A percentile compares a stretch with the other conserved stretches of the same genome.
Evolutionary conservation across 2,888 invertebrate species (phyloP).

Genomic region (Petrophora chlorosata): DNA sequence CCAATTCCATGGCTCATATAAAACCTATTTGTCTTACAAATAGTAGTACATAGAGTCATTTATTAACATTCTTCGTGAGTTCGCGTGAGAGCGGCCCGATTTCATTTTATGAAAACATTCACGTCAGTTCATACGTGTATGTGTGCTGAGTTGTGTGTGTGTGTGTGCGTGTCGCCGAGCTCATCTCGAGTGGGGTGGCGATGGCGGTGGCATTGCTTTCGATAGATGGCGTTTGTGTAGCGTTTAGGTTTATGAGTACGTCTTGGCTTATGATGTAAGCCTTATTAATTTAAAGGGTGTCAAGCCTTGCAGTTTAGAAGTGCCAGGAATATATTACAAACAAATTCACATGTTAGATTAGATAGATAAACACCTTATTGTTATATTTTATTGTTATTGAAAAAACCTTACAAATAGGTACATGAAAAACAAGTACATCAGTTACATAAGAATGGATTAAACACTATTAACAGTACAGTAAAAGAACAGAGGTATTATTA

Average conservation of each 20-base stretch:
- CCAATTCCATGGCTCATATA: not conserved
- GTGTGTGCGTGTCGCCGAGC: conserved; percentile 12
- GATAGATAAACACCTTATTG: too few species aligned
- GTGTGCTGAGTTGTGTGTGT: conserved; percentile 3
- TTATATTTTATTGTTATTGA: too few species aligned
- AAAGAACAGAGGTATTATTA: too few species aligned
- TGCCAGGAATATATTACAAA: too few species aligned
- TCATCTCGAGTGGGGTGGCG: conserved; percentile 17
- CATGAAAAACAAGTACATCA: too few species aligned
- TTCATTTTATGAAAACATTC: conserved; percentile 62
- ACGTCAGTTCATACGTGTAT: conserved; percentile 9
- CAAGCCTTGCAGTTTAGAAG: too few species aligned
- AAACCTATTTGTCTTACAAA: conserved; percentile 11
- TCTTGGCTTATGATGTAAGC: not conserved
- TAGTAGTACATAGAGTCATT: conserved; percentile 22
- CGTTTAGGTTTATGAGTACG: not conserved
- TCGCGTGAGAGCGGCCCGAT: conserved; percentile 51
- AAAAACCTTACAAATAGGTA: too few species aligned
- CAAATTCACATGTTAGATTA: too few species aligned
- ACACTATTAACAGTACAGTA: too few species aligned
- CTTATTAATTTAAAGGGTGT: not conserved
- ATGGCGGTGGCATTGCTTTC: conserved; percentile 21
- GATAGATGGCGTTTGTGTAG: conserved; percentile 32
- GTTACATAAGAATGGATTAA: too few species aligned
- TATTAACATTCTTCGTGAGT: conserved; percentile 50